Evolutionary conservation across 2,888 invertebrate genomes (phyloP).

Genomic region (Scaptomyza reducta): DNA sequence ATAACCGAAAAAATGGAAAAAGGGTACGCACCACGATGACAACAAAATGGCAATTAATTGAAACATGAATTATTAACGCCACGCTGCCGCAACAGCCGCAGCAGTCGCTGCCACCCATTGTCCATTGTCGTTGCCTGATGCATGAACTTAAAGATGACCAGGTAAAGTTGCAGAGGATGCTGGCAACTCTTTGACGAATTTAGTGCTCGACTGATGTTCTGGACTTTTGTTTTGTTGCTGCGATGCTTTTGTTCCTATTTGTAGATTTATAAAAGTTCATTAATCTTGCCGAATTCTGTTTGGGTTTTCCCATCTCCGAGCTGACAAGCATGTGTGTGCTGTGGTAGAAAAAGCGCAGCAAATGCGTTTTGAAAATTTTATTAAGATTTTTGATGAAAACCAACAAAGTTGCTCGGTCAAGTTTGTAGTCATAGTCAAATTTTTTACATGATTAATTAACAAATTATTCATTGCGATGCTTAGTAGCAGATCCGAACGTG

Average conservation of each 20-base stretch:
- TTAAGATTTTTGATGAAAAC: constrained; percentile 51
- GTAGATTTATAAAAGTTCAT: constrained; percentile 75
- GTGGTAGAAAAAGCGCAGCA: constrained; percentile 54
- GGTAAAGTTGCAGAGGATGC: constrained; percentile 68
- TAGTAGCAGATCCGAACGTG: constrained; percentile 48
- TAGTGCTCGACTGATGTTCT: constrained; percentile 30
- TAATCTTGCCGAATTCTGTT: constrained; percentile 75
- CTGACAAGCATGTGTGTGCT: constrained; percentile 11
- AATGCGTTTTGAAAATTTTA: constrained; percentile 59
- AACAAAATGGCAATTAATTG: constrained; percentile 81
- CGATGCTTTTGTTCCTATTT: constrained; percentile 36
- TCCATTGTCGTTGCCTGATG: constrained; percentile 48
- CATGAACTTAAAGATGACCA: constrained; percentile 66
- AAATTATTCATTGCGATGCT: constrained; percentile 76
- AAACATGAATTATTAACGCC: constrained; percentile 79
- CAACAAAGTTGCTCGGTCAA: constrained; percentile 45
- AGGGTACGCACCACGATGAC: constrained; percentile 54
- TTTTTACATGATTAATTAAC: constrained; percentile 75
- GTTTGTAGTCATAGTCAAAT: constrained; percentile 37
- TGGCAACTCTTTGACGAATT: constrained; percentile 38
- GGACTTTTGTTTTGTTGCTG: constrained; percentile 52
- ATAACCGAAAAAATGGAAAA: constrained; percentile 3
- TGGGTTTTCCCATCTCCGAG: constrained; percentile 29
- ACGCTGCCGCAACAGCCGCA: constrained; percentile 42
- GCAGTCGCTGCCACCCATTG: constrained; percentile 57